A percentile compares a stretch with the other conserved stretches of the same genome.
These are phyloP conservation scores for Dolichallabes microphthalmus DNA, from an alignment of 2,113 vertebrate genomes.

Conservation along the genomic window DNA sequence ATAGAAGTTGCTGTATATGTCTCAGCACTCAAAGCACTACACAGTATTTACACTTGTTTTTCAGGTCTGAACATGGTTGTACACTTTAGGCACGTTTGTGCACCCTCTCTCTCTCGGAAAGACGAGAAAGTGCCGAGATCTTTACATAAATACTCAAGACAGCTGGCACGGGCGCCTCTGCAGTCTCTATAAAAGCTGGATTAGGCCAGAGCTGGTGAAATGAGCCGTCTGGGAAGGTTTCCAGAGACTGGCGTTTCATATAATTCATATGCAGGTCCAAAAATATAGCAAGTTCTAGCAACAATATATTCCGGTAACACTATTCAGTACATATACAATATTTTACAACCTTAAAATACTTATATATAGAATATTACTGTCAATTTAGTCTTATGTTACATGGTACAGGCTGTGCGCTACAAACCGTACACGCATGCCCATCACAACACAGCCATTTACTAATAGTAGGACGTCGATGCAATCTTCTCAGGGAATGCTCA, in stretches of 20 bases:
- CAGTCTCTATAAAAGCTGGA: constrained; percentile 30
- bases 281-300: constrained; percentile 49
- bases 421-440: constrained; percentile 33
- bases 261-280: constrained; percentile 29
- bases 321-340: constrained; percentile 52
- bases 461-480: constrained; percentile 9
- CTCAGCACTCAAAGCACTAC: constrained; percentile 41
- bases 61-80: constrained; percentile 42
- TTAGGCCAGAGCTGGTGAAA: constrained; percentile 44
- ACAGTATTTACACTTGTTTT: constrained; percentile 47
- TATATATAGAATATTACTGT: constrained; percentile 2
- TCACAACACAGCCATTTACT: not conserved
- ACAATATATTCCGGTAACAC: constrained; percentile 40
- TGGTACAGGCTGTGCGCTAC: constrained; percentile 43
- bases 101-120: constrained; percentile 14
- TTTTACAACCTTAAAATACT: constrained; percentile 53
- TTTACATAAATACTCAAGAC: constrained; percentile 29
- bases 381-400: constrained; percentile 26
- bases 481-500: not conserved
- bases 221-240: constrained; percentile 18
- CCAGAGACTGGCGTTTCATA: constrained; percentile 17
- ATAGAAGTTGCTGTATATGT: constrained; percentile 48
- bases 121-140: constrained; percentile 45
- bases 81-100: constrained; percentile 56
- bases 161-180: constrained; percentile 8